A percentile compares a stretch with the other conserved stretches of the same genome.
Evolutionary conservation across 2,113 vertebrate species (phyloP).

Genomic region (Protobothrops mucrosquamatus): DNA sequence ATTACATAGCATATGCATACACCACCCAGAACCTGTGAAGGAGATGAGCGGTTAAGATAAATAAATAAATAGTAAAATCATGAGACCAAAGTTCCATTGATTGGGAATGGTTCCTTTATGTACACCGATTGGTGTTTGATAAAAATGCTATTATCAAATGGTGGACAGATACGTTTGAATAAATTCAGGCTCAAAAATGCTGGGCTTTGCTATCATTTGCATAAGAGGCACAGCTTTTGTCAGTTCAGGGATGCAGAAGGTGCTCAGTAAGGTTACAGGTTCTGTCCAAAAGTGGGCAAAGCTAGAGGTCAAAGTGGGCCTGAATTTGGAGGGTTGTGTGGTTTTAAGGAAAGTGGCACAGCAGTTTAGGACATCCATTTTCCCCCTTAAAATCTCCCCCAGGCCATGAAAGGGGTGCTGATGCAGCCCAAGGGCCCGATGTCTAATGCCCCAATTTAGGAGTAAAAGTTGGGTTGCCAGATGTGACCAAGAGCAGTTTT

Average conservation of each 20-base stretch:
- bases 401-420: not conserved
- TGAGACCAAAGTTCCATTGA: not conserved
- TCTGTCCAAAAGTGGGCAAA: not conserved
- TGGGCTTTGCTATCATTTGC: not conserved
- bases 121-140: not conserved
- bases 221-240: not conserved
- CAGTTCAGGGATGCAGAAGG: not conserved
- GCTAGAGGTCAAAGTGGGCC: not conserved
- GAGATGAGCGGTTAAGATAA: too few relatives aligned
- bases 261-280: not conserved
- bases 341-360: not conserved
- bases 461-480: not conserved
- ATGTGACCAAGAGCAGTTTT: not conserved
- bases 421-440: not conserved
- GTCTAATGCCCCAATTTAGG: not conserved
- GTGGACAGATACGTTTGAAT: not conserved
- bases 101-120: not conserved
- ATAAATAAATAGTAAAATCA: not conserved
- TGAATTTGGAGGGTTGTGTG: not conserved
- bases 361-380: not conserved
- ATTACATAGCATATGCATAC: too few relatives aligned
- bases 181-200: too few relatives aligned
- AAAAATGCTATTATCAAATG: not conserved
- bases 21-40: too few relatives aligned
- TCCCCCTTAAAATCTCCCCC: not conserved